Conservation (phyloP, 2,888 invertebrate genomes). For the Brachylomia viminalis region DNA sequence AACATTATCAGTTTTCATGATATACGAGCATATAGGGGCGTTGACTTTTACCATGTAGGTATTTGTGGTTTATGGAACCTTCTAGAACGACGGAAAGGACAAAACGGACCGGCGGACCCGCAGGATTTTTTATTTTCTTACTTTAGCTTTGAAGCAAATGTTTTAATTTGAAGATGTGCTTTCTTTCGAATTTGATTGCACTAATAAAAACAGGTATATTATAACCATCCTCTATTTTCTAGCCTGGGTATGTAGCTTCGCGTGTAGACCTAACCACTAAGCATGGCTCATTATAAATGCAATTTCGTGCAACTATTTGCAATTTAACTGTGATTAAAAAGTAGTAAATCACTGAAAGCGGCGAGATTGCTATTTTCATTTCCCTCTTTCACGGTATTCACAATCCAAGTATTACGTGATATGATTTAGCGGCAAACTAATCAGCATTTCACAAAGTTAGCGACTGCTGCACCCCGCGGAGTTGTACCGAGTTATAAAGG, state of each 20-base stretch:
- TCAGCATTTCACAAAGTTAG: constrained; percentile 51
- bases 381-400: constrained; percentile 20
- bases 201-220: background rate
- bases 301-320: constrained; percentile 33
- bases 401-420: constrained; percentile 26
- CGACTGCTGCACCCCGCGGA: constrained; percentile 18
- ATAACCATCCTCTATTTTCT: background rate
- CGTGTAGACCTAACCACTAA: background rate
- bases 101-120: background rate
- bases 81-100: background rate
- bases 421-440: constrained; percentile 51
- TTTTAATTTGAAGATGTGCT: background rate
- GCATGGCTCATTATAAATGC: background rate
- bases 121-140: background rate
- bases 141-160: background rate
- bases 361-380: constrained; percentile 23
- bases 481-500: constrained; percentile 22
- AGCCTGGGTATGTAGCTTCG: background rate
- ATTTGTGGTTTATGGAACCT: background rate
- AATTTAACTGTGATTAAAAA: constrained; percentile 25
- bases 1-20: constrained; percentile 7
- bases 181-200: background rate
- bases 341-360: constrained; percentile 34
- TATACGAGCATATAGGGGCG: background rate
- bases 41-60: background rate